Evolutionary conservation across 2,888 invertebrate species (phyloP).

Genomic region (Agriopis marginaria): DNA sequence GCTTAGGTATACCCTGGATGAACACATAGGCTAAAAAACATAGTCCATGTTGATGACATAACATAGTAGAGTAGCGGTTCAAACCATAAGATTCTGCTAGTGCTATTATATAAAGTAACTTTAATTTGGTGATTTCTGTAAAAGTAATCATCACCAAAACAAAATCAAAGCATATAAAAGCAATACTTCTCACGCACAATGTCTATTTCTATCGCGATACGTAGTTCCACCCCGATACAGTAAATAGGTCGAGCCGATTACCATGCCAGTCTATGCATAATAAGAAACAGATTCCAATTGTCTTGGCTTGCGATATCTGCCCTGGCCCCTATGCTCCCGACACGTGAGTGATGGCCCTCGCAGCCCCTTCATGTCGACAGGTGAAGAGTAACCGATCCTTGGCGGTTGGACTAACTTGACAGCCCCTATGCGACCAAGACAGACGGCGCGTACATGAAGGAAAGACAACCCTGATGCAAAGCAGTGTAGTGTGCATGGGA

Average conservation of each 20-base stretch:
- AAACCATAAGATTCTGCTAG: no score
- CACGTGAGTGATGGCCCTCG: not conserved
- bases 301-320: conserved; percentile 30
- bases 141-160: not conserved
- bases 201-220: conserved; percentile 50
- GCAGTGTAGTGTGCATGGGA: no score
- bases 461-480: no score
- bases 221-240: conserved; percentile 50
- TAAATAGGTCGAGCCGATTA: conserved; percentile 68
- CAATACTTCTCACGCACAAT: conserved; percentile 10
- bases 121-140: no score
- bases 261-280: conserved; percentile 11
- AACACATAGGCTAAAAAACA: no score
- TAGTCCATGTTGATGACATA: no score
- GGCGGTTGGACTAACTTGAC: not conserved
- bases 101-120: no score
- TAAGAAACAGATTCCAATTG: conserved; percentile 65
- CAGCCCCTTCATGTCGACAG: not conserved
- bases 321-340: conserved; percentile 12
- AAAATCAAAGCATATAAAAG: not conserved
- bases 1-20: no score
- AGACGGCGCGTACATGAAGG: no score
- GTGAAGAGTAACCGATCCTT: not conserved
- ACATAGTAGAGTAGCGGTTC: no score
- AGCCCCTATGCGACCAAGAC: conserved; percentile 8